phyloP scores from a whole-genome alignment of 1,140 invertebrate species.

The Oedothorax gibbosus region DNA sequence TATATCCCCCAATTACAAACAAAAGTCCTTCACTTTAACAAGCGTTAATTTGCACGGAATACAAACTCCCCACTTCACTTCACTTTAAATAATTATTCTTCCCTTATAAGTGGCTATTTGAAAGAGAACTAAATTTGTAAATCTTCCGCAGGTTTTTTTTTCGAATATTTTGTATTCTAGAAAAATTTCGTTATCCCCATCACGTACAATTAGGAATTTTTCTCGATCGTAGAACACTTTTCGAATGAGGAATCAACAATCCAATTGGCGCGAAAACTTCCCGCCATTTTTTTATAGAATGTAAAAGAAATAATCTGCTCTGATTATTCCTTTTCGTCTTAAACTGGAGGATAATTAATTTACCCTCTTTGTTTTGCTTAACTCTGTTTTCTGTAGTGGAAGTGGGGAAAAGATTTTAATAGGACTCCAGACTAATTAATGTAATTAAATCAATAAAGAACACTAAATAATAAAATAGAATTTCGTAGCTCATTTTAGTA shows the following conservation, averaged over 20 bases:
- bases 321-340: slow-evolving; percentile 11
- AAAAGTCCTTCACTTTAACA: too few species aligned
- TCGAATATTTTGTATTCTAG: too few species aligned
- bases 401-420: slow-evolving; percentile 23
- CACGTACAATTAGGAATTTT: neutral
- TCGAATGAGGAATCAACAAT: neutral
- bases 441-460: slow-evolving; percentile 17
- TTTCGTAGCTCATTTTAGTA: neutral
- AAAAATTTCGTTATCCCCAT: neutral
- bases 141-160: too few species aligned
- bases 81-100: too few species aligned
- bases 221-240: neutral
- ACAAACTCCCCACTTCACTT: too few species aligned
- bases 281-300: slow-evolving; percentile 10
- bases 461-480: slow-evolving; percentile 23
- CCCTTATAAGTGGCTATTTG: too few species aligned
- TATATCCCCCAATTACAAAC: too few species aligned
- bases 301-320: neutral
- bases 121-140: too few species aligned
- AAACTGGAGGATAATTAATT: slow-evolving; percentile 40
- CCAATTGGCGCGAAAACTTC: slow-evolving; percentile 2
- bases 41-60: too few species aligned
- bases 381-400: neutral
- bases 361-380: slow-evolving; percentile 13
- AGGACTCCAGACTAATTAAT: slow-evolving; percentile 20